These are phyloP conservation scores for Cephus pygmeus DNA, from an alignment of 2,888 invertebrate species.

Conservation along the genomic window DNA sequence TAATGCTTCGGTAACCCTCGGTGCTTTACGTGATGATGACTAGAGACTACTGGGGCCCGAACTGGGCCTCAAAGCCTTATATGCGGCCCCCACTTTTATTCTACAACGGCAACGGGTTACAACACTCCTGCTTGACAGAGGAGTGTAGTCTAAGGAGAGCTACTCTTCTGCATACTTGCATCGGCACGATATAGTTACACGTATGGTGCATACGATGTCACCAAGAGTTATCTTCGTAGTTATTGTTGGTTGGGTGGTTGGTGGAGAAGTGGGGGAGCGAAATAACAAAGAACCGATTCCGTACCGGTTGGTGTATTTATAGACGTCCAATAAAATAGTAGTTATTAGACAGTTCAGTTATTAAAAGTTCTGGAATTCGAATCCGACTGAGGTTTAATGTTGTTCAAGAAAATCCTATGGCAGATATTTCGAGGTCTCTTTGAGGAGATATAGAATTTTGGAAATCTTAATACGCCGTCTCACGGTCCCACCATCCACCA, in stretches of 20 bases:
- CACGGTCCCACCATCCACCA: conserved; percentile 78
- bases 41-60: conserved; percentile 60
- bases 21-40: conserved; percentile 52
- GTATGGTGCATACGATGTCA: background rate
- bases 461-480: conserved; percentile 76
- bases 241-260: background rate
- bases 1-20: background rate
- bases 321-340: background rate
- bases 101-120: conserved; percentile 30
- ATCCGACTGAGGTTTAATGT: background rate
- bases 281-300: background rate
- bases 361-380: too few species aligned
- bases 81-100: conserved; percentile 61
- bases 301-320: background rate
- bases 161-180: conserved; percentile 39
- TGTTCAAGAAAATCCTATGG: background rate
- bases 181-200: background rate
- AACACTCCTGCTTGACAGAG: conserved; percentile 23
- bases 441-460: background rate
- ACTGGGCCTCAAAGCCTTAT: conserved; percentile 59
- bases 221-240: background rate
- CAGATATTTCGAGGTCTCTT: too few species aligned
- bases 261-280: background rate
- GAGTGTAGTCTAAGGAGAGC: conserved; percentile 41
- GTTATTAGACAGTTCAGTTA: background rate